Base-by-base conservation (phyloP, 2,797 vertebrate genomes). In the Natrix natrix region DNA sequence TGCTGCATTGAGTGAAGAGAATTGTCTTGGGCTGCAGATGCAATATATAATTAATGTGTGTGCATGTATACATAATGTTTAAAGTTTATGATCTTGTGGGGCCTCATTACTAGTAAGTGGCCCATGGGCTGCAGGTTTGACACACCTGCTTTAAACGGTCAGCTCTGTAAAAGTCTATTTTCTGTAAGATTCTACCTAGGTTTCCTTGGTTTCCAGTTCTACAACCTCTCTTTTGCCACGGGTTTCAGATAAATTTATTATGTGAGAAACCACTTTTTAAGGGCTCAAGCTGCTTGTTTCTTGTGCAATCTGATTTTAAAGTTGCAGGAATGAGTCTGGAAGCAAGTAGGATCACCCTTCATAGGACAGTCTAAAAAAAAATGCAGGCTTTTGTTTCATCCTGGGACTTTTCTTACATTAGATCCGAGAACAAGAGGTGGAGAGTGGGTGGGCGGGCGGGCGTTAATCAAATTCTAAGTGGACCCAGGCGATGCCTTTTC, bases 391-490 rank as follows among this genome's bases (percentile, higher is more conserved):
- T 48, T 90, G 52, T 52, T 6, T 83, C 37, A 22, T 22, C 26
- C 90, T 92, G 28, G 78, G 52, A n/a, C 32, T 90, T 92, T 93
- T 60, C 37, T 1, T 10, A 92, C 3, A 16, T 17, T 93, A 93
- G 94, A 22, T 48, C 88, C 54, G 60, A 57, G 83, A 92, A 5
- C n/a, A 86, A 48, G 74, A 8, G 74, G 22, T 83, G 22, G 20
- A 83, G 69, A 91, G 69, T 0, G 88, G 43, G 87, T 83, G 74
- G 74, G 74, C 92, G 66, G 20, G 74, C 90, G 66, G 20, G 74
- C 90, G 66, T 78, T 92, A 89, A 91, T 91, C 90, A 69, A 88
- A 87, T 94, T 92, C 92, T 60, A 83, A 93, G 20, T 24, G 86
- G 55, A 2, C 90, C 78, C 8, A 17, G 66, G 91, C 43, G 6